Evolutionary conservation across 2,888 invertebrate species (phyloP).

Genomic region (Macaria liturata): DNA sequence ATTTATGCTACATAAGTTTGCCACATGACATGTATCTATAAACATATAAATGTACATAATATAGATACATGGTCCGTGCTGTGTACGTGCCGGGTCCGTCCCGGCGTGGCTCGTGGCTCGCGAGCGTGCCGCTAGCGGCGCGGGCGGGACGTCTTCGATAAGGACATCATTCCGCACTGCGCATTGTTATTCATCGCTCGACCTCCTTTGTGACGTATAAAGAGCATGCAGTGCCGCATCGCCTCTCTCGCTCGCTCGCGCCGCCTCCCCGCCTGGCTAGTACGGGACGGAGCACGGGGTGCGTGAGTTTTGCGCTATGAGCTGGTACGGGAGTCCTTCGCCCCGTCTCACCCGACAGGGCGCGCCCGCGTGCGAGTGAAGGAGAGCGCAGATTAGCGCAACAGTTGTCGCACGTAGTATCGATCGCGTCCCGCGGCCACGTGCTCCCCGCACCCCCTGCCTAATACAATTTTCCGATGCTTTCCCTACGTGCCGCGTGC

Average conservation of each 20-base stretch:
- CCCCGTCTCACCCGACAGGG: slow-evolving; percentile 43
- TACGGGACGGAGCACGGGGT: slow-evolving; percentile 52
- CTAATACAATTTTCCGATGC: slow-evolving; percentile 43
- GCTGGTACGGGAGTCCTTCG: slow-evolving; percentile 64
- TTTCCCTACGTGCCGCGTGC: slow-evolving; percentile 39
- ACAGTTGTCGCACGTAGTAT: slow-evolving; percentile 78
- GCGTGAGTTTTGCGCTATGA: slow-evolving; percentile 78
- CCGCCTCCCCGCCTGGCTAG: slow-evolving; percentile 19
- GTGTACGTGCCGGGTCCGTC: too few relatives aligned
- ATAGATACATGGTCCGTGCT: too few relatives aligned
- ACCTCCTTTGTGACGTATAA: slow-evolving; percentile 78
- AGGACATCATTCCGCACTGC: slow-evolving; percentile 81
- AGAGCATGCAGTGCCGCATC: slow-evolving; percentile 78
- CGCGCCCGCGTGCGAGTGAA: slow-evolving; percentile 28
- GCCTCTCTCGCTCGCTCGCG: slow-evolving; percentile 48
- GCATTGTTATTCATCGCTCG: slow-evolving; percentile 81
- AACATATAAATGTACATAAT: background rate
- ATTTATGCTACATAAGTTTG: slow-evolving; percentile 16
- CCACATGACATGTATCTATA: slow-evolving; percentile 7
- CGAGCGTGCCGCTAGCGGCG: slow-evolving; percentile 29
- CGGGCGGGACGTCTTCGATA: slow-evolving; percentile 51
- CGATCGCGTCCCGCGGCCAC: slow-evolving; percentile 66
- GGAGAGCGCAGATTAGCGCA: slow-evolving; percentile 62
- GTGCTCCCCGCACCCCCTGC: slow-evolving; percentile 57
- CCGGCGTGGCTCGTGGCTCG: too few relatives aligned